Percentiles rank a stretch among this genome's conserved stretches.
phyloP scores from a whole-genome alignment of 2,888 invertebrate genomes.

The Conomelus anceps region DNA sequence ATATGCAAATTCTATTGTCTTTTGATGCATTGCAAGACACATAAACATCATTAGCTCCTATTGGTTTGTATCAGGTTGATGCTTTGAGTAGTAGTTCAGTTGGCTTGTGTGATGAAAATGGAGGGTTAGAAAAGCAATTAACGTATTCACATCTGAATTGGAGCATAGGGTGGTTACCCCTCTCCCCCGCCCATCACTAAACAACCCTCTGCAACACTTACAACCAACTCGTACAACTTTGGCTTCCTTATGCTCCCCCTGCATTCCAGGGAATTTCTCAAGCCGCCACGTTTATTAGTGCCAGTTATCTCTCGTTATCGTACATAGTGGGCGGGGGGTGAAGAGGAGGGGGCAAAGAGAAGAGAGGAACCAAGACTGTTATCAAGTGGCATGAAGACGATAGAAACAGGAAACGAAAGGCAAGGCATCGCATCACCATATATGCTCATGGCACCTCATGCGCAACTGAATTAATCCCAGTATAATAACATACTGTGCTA shows the following conservation, averaged over 20 bases:
- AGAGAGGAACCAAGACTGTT: background rate
- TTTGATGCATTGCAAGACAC: background rate
- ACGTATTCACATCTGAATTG: slow-evolving; percentile 19
- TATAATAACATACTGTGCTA: slow-evolving; percentile 1
- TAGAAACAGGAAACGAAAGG: slow-evolving; percentile 8
- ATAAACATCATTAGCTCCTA: background rate
- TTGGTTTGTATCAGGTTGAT: background rate
- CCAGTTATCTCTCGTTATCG: slow-evolving; percentile 7
- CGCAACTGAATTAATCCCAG: slow-evolving; percentile 1
- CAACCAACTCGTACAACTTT: background rate
- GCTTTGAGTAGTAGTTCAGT: background rate
- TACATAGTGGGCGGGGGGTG: too few species aligned
- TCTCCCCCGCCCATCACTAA: background rate
- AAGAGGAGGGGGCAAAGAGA: background rate
- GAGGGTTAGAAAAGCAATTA: slow-evolving; percentile 13
- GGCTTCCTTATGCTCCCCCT: slow-evolving; percentile 12
- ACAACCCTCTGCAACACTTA: background rate
- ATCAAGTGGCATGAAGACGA: slow-evolving; percentile 10
- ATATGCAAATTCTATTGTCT: background rate
- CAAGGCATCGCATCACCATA: background rate
- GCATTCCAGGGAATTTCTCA: background rate
- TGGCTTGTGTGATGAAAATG: background rate
- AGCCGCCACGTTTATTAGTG: background rate
- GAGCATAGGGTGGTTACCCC: background rate
- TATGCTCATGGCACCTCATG: background rate